Evolutionary conservation across 2,888 invertebrate species (phyloP).

Genomic region (Calliphora vomitoria): DNA sequence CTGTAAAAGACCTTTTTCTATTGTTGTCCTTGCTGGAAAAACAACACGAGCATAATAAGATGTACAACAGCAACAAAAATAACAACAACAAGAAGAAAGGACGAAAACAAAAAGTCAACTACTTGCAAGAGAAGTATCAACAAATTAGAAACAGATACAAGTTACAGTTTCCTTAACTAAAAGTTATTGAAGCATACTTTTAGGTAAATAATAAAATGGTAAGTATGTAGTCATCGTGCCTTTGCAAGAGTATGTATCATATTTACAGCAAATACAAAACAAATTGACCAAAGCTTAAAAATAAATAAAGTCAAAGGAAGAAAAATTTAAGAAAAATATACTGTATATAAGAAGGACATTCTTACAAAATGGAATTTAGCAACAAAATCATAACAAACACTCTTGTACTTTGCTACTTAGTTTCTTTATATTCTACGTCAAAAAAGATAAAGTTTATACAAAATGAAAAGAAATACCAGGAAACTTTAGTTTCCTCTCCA

Average conservation of each 20-base stretch:
- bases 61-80: constrained; percentile 1
- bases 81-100: not conserved
- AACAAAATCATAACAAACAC: constrained; percentile 46
- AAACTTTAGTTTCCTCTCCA: constrained; percentile 10
- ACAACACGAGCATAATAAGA: constrained; percentile 34
- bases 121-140: constrained; percentile 24
- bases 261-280: constrained; percentile 48
- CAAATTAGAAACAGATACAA: constrained; percentile 52
- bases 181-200: constrained; percentile 70
- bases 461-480: constrained; percentile 10
- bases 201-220: constrained; percentile 58
- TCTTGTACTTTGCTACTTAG: not conserved
- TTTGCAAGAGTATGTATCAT: constrained; percentile 19
- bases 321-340: constrained; percentile 31
- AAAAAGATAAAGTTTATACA: not conserved
- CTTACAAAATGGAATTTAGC: not conserved
- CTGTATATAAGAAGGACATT: not conserved
- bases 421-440: too few species aligned
- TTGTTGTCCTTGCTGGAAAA: constrained; percentile 1
- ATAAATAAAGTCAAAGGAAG: constrained; percentile 56
- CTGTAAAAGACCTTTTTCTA: constrained; percentile 36
- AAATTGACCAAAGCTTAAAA: constrained; percentile 68
- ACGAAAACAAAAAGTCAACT: constrained; percentile 42
- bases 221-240: not conserved
- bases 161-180: constrained; percentile 53